Evolutionary conservation across 2,113 vertebrate genomes (phyloP).

Genomic region (Xenopus borealis): DNA sequence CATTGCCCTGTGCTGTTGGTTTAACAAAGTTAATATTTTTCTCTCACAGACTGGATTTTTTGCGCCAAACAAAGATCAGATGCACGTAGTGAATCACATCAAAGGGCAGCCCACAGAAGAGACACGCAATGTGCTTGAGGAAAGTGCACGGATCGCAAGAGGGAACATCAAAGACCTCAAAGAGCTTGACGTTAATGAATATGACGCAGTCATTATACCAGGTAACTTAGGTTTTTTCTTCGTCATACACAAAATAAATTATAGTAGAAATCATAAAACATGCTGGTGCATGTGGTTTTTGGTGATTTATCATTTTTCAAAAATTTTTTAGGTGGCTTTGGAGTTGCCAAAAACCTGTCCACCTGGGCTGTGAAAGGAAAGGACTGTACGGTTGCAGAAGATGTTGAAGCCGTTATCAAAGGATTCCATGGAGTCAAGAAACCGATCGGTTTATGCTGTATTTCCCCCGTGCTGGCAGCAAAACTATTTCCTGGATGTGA

Average conservation of each 20-base stretch:
- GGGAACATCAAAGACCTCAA: conserved; percentile 79
- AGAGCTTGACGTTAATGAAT: conserved; percentile 63
- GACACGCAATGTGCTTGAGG: conserved; percentile 78
- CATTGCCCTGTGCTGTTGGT: no score
- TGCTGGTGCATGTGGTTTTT: no score
- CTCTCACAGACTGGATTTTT: conserved; percentile 71
- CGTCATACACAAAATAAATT: no score
- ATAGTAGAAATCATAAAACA: no score
- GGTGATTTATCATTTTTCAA: no score
- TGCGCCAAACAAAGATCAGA: conserved; percentile 77
- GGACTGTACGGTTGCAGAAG: conserved; percentile 63
- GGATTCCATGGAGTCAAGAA: conserved; percentile 75
- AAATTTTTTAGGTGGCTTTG: conserved; percentile 72
- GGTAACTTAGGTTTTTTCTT: conserved; percentile 56
- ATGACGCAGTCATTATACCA: conserved; percentile 81
- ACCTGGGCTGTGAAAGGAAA: conserved; percentile 81
- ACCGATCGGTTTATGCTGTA: conserved; percentile 84
- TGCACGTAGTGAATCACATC: conserved; percentile 81
- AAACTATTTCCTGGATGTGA: conserved; percentile 81
- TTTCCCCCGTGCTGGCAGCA: conserved; percentile 78
- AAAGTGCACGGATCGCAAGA: conserved; percentile 79
- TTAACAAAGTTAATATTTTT: background rate
- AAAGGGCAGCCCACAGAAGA: conserved; percentile 71
- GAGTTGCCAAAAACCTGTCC: conserved; percentile 82
- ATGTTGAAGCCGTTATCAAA: conserved; percentile 69